Conservation (phyloP, 1,140 invertebrate species). For the Halotydeus destructor region DNA sequence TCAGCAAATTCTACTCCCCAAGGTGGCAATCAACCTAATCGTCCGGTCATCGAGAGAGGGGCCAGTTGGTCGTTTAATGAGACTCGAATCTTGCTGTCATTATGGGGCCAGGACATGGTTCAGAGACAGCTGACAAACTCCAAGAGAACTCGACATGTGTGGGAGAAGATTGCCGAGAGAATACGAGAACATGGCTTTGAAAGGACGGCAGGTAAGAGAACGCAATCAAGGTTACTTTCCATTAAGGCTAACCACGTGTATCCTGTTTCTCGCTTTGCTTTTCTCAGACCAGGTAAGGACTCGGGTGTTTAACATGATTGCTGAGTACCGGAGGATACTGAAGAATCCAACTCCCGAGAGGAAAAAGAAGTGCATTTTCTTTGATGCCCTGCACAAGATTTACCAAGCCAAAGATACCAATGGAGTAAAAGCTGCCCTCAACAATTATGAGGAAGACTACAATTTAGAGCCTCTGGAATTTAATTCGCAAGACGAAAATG, state of each 20-base stretch:
- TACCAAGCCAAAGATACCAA: constrained; percentile 14
- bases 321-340: constrained; percentile 14
- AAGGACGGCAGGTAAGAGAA: constrained; percentile 14
- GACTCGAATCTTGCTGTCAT: constrained; percentile 12
- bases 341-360: constrained; percentile 14
- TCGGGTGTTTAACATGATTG: constrained; percentile 17
- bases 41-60: constrained; percentile 12
- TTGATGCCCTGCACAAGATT: constrained; percentile 14
- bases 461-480: constrained; percentile 13
- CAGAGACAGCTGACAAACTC: constrained; percentile 14
- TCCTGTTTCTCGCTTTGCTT: neutral
- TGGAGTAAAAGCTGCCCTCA: constrained; percentile 5
- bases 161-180: constrained; percentile 14
- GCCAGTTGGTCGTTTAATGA: constrained; percentile 14
- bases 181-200: constrained; percentile 13
- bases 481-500: constrained; percentile 8
- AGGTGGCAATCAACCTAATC: neutral
- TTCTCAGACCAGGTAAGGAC: constrained; percentile 14
- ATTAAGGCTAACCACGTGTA: neutral
- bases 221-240: too few species aligned
- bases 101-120: constrained; percentile 16
- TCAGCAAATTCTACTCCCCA: too few species aligned
- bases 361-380: constrained; percentile 15
- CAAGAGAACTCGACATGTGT: constrained; percentile 13
- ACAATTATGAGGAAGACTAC: constrained; percentile 13